Evolutionary conservation across 2,113 vertebrate genomes (phyloP).

Genomic region (Columba janthina): DNA sequence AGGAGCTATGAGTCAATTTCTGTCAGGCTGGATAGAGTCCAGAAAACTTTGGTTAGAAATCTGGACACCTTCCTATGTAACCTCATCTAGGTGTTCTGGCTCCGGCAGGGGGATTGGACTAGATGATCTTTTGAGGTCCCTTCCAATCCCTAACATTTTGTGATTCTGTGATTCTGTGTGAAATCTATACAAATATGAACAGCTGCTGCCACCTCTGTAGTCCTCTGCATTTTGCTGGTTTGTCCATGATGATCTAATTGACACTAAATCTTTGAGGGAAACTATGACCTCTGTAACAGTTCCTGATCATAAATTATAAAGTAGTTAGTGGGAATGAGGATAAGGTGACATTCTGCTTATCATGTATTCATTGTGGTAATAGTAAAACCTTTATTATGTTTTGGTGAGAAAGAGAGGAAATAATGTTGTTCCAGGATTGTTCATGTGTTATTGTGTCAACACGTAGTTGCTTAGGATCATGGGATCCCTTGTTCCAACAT

Average conservation of each 20-base stretch:
- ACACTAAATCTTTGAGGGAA: not conserved
- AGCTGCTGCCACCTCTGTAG: not conserved
- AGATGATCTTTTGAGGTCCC: no score
- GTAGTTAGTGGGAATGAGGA: not conserved
- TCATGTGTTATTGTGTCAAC: not conserved
- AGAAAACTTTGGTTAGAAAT: not conserved
- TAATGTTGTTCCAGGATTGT: not conserved
- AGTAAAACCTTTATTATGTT: not conserved
- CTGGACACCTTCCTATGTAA: no score
- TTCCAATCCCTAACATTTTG: no score
- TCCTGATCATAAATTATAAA: not conserved
- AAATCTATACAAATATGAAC: not conserved
- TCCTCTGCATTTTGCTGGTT: not conserved
- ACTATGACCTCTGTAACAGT: not conserved
- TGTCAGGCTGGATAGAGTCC: not conserved
- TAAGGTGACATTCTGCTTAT: not conserved
- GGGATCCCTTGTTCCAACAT: not conserved
- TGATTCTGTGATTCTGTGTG: no score
- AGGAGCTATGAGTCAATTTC: not conserved
- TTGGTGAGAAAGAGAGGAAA: not conserved
- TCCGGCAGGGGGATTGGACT: no score
- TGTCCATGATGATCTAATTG: not conserved
- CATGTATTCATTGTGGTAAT: not conserved
- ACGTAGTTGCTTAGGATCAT: not conserved
- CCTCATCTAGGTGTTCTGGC: no score